Base-by-base conservation (phyloP, 2,797 vertebrate genomes). In the Ctenosaura bakeri region DNA sequence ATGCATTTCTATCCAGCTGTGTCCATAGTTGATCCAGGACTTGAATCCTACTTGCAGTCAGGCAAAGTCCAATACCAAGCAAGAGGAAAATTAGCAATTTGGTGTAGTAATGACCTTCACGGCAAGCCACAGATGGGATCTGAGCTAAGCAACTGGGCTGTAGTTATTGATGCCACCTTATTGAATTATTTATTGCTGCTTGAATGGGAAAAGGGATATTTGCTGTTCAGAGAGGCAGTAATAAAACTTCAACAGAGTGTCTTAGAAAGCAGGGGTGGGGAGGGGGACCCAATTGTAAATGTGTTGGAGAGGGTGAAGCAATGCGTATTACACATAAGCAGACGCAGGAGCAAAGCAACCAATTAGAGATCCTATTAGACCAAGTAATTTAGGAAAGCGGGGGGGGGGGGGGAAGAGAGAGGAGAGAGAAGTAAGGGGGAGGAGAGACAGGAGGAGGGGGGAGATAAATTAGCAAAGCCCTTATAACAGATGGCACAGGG, bases 121-220 rank as follows among this genome's bases (percentile, higher is more conserved):
- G 88, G 85, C 18, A 92, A 96, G 96, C 94, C 89, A 91, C 93
- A 96, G 94, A 94, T 94, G 94, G 50, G n/a, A 96, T 96, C 96
- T 95, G 94, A 95, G 93, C 89, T 91, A 94, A 96, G 95, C 95
- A 97, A 97, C 93, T 96, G 95, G 94, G 96, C 96, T 96, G 97
- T 95, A 96, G 95, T 96, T 97, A 96, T 95, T 95, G 97, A 96
- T 97, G 97, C 96, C 94, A 96, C 93, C 92, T 95, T 97, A 96
- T 95, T 97, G 95, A 97, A 97, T 97, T 97, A 97, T 97, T 97
- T 97, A 97, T 97, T 95, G 91, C 82, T 93, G 90, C 78, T 93
- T 95, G 94, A 95, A 96, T 94, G 95, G 94, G 94, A 91, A 92
- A 96, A 96, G 95, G 87, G 7, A 95, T 94, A 95, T 97, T 97